Evolutionary conservation across 2,888 invertebrate genomes (phyloP), one percentile per base, ranked within the genome.

Genomic region (Trichogramma dendrolimi): DNA sequence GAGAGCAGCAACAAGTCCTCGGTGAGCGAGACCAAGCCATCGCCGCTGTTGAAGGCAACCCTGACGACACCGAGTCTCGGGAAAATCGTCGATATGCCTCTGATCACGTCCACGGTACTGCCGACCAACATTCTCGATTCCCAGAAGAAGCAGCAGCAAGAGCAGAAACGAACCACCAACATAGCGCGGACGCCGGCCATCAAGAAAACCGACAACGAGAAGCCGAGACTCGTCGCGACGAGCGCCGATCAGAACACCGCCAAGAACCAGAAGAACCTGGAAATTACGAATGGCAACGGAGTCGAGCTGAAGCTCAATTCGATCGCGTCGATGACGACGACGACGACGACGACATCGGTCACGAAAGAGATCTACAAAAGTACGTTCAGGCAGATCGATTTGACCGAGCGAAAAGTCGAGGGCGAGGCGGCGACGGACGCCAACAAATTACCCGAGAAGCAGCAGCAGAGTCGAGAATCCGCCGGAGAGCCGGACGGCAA

Each of bases 401-500:
- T 67, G 10, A 70, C 67, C 5, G 69, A 69, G 14, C 69, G 74
- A 14, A 73, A 71, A 42, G 70, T 73, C 6, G 76, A 74, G n/a
- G 73, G 72, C 1, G 72, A 72, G 11, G 69, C 67, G 4, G 62
- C 68, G 53, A 59, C 71, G 4, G 68, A 65, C 52, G 38, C 48
- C 11, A 53, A 52, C 4, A 66, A 72, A 69, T 44, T 75, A 58
- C 10, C 41, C 51, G 4, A 63, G 54, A 68, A 60, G 10, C 83
- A 83, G 72, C 86, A 86, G 55, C 82, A 84, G 66, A 90, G 89
- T 74, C 83, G 92, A 41, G 92, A 92, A 72, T 80, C 88, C 68
- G 92, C 91, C 6, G 92, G 92, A 6, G 92, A 91, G 72, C 92
- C 92, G 0, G 92, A 92, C 72, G 92, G 92, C n/a, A 85, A 90